These are phyloP conservation scores for Lophius piscatorius DNA, from an alignment of 2,113 vertebrate species.

Conservation along the genomic window DNA sequence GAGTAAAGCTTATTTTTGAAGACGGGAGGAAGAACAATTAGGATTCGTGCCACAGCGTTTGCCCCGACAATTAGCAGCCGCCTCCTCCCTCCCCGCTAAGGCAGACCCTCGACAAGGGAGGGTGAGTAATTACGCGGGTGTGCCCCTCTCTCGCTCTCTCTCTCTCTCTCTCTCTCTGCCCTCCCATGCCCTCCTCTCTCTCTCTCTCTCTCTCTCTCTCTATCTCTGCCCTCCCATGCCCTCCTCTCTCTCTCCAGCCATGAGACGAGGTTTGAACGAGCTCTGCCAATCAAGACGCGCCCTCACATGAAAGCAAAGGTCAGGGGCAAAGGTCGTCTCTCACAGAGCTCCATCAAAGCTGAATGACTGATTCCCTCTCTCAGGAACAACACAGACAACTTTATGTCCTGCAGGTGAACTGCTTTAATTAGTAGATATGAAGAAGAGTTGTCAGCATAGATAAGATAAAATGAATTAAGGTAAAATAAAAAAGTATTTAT, in stretches of 20 bases:
- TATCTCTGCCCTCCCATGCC: slow-evolving; percentile 4
- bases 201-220: too few relatives aligned
- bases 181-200: slow-evolving; percentile 11
- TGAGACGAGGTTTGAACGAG: slow-evolving; percentile 68
- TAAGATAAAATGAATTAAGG: too few relatives aligned
- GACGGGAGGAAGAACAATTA: slow-evolving; percentile 17
- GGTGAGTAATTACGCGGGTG: slow-evolving; percentile 4
- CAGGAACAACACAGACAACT: neutral
- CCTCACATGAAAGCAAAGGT: slow-evolving; percentile 73
- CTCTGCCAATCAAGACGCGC: slow-evolving; percentile 9
- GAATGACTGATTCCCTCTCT: too few relatives aligned
- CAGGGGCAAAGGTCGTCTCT: slow-evolving; percentile 63
- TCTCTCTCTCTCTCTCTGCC: too few relatives aligned
- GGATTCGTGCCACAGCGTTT: slow-evolving; percentile 47
- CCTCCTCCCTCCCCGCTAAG: slow-evolving; percentile 18
- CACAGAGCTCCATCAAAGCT: slow-evolving; percentile 56
- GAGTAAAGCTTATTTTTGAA: neutral
- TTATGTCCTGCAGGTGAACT: too few relatives aligned
- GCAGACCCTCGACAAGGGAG: slow-evolving; percentile 13
- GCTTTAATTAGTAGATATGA: too few relatives aligned
- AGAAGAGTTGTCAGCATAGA: too few relatives aligned
- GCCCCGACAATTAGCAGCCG: slow-evolving; percentile 52
- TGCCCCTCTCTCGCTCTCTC: too few relatives aligned
- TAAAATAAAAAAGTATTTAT: too few relatives aligned
- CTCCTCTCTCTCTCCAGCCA: slow-evolving; percentile 11